These are phyloP conservation scores for Andrena cerasifolii DNA, from an alignment of 1,140 invertebrate species.

Conservation along the genomic window DNA sequence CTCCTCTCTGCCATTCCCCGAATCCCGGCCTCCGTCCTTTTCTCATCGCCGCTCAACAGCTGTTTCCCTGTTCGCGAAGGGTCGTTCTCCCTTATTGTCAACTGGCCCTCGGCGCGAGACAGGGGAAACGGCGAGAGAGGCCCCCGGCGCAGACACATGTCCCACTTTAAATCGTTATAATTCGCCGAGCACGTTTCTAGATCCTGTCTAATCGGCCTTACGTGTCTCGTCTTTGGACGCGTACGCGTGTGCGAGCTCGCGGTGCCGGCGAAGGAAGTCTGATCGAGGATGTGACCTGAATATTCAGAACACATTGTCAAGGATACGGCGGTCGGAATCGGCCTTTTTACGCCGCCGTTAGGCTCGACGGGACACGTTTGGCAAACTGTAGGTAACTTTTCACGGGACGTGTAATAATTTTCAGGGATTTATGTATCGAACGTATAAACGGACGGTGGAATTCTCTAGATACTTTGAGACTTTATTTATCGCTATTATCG, in stretches of 20 bases:
- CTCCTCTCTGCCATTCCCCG: conserved; percentile 45
- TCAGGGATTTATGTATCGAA: background rate
- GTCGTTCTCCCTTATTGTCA: conserved; percentile 76
- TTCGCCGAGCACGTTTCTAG: conserved; percentile 63
- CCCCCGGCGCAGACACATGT: conserved; percentile 66
- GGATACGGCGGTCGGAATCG: conserved; percentile 10
- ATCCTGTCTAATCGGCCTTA: conserved; percentile 57
- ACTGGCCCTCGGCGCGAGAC: conserved; percentile 50
- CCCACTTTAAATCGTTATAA: conserved; percentile 73
- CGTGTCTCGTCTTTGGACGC: background rate
- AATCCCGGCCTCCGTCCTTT: conserved; percentile 55
- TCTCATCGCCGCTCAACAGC: conserved; percentile 76
- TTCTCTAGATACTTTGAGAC: too few species aligned
- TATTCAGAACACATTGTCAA: conserved; percentile 41
- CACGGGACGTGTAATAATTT: background rate
- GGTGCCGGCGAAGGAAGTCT: conserved; percentile 44
- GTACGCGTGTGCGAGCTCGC: too few species aligned
- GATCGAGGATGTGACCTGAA: conserved; percentile 47
- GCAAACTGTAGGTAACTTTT: background rate
- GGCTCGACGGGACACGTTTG: background rate
- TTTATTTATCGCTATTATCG: too few species aligned
- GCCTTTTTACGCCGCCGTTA: background rate
- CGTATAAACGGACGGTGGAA: background rate
- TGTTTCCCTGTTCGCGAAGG: conserved; percentile 77
- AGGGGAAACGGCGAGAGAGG: background rate